phyloP scores from a whole-genome alignment of 2,797 vertebrate genomes.

The Rallus crepitans region DNA sequence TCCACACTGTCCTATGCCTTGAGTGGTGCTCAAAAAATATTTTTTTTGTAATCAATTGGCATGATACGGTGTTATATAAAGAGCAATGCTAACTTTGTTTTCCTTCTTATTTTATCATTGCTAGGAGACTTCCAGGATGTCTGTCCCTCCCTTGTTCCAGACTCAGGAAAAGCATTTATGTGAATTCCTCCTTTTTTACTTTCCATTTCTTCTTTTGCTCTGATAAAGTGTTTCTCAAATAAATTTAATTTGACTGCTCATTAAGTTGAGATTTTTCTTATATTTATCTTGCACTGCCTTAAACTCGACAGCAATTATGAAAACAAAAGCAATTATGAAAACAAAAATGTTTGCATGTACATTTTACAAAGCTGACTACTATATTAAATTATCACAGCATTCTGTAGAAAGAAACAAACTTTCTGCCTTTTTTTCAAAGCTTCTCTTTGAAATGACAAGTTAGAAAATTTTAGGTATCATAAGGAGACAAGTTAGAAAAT shows the following conservation, averaged over 20 bases:
- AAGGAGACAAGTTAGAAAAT: neutral
- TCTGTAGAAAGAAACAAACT: neutral
- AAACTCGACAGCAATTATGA: neutral
- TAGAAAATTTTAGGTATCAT: neutral
- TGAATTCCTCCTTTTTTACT: neutral
- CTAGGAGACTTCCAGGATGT: neutral
- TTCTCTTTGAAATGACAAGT: neutral
- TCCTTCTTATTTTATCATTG: neutral
- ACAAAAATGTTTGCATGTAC: neutral
- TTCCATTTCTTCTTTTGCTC: neutral
- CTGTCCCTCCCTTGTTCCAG: neutral
- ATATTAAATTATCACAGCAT: neutral
- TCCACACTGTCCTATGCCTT: neutral
- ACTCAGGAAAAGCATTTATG: neutral
- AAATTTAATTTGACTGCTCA: neutral
- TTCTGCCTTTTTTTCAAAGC: neutral
- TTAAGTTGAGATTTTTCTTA: neutral
- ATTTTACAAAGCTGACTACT: neutral
- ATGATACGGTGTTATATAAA: neutral
- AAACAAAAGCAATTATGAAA: neutral
- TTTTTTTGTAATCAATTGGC: neutral
- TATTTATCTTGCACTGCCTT: neutral
- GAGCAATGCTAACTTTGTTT: neutral
- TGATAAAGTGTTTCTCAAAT: neutral
- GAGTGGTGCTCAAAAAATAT: neutral